Evolutionary conservation across 2,888 invertebrate genomes (phyloP).

Genomic region (Hipparchia semele): DNA sequence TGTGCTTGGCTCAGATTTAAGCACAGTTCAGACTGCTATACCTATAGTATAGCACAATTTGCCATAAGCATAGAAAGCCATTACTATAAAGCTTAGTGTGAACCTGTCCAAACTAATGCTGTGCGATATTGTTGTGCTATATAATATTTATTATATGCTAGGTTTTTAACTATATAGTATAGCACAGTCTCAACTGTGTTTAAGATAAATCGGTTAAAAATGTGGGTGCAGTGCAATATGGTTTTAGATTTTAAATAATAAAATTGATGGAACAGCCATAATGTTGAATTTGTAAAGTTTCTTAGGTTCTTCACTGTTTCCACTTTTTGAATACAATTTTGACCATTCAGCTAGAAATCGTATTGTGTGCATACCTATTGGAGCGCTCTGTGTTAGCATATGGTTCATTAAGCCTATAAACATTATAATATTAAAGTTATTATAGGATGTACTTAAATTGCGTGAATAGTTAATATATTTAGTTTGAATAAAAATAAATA

Average conservation of each 20-base stretch:
- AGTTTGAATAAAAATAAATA: conserved; percentile 57
- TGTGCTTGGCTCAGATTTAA: conserved; percentile 48
- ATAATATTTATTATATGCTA: conserved; percentile 37
- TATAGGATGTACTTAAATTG: conserved; percentile 59
- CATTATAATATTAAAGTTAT: conserved; percentile 52
- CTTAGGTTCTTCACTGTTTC: not conserved
- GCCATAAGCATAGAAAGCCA: no score
- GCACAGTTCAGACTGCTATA: no score
- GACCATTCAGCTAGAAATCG: conserved; percentile 61
- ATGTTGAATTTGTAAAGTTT: conserved; percentile 23
- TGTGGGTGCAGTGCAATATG: conserved; percentile 73
- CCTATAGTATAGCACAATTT: no score
- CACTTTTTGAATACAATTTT: conserved; percentile 44
- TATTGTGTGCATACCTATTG: conserved; percentile 46
- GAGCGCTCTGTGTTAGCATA: conserved; percentile 47
- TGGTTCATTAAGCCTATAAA: conserved; percentile 54
- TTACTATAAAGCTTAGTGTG: no score
- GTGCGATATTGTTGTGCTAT: no score
- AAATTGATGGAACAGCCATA: conserved; percentile 4
- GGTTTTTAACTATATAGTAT: no score
- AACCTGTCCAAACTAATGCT: no score
- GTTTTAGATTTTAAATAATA: conserved; percentile 39
- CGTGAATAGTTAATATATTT: conserved; percentile 57
- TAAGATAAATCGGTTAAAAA: conserved; percentile 43
- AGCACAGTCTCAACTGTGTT: no score